These are phyloP conservation scores for Lates calcarifer DNA, from an alignment of 2,113 vertebrate genomes.

Conservation along the genomic window DNA sequence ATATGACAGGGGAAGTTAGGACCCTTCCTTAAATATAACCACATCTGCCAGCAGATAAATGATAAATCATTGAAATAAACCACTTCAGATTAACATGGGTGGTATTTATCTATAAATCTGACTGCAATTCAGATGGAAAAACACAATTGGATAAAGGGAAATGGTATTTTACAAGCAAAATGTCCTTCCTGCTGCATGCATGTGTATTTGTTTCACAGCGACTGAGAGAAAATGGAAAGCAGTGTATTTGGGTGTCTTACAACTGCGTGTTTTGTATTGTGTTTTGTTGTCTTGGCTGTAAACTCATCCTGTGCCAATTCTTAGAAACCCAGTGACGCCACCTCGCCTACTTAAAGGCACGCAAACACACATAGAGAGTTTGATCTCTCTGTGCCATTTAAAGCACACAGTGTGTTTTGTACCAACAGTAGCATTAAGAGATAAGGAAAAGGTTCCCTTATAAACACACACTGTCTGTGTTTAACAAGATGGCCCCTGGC, in stretches of 20 bases:
- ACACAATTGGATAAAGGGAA: neutral
- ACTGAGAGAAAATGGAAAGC: neutral
- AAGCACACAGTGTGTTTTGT: constrained; percentile 48
- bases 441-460: constrained; percentile 58
- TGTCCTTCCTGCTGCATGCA: constrained; percentile 8
- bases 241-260: neutral
- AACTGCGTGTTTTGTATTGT: constrained; percentile 42
- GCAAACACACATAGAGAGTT: constrained; percentile 41
- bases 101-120: neutral
- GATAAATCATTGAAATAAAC: constrained; percentile 13
- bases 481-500: constrained; percentile 67
- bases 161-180: neutral
- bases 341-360: constrained; percentile 11
- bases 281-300: constrained; percentile 60
- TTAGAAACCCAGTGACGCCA: constrained; percentile 63
- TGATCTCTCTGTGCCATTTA: constrained; percentile 35
- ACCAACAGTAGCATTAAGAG: constrained; percentile 32
- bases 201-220: neutral
- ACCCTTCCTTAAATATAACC: constrained; percentile 12
- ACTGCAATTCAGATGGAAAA: neutral
- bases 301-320: constrained; percentile 65
- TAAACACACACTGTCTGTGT: constrained; percentile 72
- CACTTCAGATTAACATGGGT: neutral
- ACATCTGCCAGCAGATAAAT: neutral
- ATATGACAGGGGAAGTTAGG: constrained; percentile 23